Evolutionary conservation across 1,140 invertebrate genomes (phyloP).

Genomic region (Calephelis virginiensis): DNA sequence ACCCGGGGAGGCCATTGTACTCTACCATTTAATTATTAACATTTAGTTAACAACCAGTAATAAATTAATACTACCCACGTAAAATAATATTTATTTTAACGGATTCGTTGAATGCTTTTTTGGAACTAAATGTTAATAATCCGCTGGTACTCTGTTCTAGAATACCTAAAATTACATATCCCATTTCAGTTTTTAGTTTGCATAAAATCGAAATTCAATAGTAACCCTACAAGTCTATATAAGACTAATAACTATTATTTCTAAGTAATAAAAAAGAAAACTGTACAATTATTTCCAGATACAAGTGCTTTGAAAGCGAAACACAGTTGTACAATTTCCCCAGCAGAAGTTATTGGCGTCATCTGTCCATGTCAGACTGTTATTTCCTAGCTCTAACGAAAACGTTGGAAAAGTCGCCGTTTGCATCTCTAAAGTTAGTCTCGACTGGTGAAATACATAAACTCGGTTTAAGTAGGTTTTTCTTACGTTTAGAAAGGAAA

Average conservation of each 20-base stretch:
- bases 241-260: neutral
- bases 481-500: neutral
- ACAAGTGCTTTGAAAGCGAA: constrained; percentile 17
- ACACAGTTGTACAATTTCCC: constrained; percentile 28
- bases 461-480: neutral
- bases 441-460: constrained; percentile 32
- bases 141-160: no score
- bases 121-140: no score
- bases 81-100: no score
- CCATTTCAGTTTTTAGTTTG: no score
- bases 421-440: constrained; percentile 43
- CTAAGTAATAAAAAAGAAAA: neutral
- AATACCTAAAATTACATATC: no score
- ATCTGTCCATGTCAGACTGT: constrained; percentile 68
- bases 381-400: constrained; percentile 56
- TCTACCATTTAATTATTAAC: no score
- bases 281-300: constrained; percentile 1
- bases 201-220: no score
- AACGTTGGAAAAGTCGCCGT: constrained; percentile 64
- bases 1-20: no score
- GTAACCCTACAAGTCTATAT: no score
- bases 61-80: no score
- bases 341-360: constrained; percentile 60
- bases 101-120: no score
- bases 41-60: no score